Evolutionary conservation across 2,888 invertebrate genomes (phyloP).

Genomic region (Temnothorax rugatulus): DNA sequence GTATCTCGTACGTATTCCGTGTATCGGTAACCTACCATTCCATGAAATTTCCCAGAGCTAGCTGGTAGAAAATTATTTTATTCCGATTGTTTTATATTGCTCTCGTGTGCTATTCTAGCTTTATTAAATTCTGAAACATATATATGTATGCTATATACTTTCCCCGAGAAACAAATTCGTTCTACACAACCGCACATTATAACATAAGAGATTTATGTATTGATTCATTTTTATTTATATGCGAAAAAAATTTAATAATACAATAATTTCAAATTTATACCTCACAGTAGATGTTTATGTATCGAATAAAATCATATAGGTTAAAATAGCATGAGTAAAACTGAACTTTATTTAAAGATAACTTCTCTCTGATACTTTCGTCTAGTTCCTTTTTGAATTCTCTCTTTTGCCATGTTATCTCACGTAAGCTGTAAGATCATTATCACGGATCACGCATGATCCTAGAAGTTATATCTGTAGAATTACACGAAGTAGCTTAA

Average conservation of each 20-base stretch:
- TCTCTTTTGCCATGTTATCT: background rate
- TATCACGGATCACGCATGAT: background rate
- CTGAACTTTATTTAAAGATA: background rate
- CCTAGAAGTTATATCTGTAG: background rate
- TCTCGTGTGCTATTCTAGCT: conserved; percentile 42
- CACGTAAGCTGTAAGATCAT: background rate
- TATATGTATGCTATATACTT: background rate
- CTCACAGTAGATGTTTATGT: conserved; percentile 18
- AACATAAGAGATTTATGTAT: conserved; percentile 2
- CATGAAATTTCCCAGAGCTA: conserved; percentile 24
- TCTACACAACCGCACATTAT: conserved; percentile 22
- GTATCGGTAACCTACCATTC: conserved; percentile 32
- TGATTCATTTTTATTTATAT: conserved; percentile 10
- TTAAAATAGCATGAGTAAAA: background rate
- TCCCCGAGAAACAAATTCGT: conserved; percentile 29
- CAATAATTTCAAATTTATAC: conserved; percentile 7
- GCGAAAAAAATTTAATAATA: conserved; percentile 14
- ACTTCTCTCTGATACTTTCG: background rate
- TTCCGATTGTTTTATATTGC: conserved; percentile 37
- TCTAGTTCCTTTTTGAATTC: conserved; percentile 11
- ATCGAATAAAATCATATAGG: background rate
- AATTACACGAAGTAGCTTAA: conserved; percentile 20
- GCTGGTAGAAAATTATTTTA: conserved; percentile 44
- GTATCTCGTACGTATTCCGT: conserved; percentile 31
- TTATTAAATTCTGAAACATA: conserved; percentile 45